These are phyloP conservation scores for Scaptomyza cyrtandrae DNA, from an alignment of 2,888 invertebrate genomes.

Conservation along the genomic window DNA sequence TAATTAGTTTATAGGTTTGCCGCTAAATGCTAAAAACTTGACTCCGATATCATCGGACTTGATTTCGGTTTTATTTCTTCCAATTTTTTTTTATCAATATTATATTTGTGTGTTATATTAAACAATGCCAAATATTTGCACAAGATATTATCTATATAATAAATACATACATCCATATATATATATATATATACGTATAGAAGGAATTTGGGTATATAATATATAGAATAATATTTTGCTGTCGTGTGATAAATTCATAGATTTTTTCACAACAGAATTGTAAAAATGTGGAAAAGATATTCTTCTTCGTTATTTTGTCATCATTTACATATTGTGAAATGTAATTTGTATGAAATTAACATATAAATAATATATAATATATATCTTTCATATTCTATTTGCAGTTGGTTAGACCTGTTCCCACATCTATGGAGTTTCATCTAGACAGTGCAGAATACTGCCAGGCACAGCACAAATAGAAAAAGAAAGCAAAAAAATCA, in stretches of 20 bases:
- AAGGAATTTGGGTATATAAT: conserved; percentile 11
- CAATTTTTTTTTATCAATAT: conserved; percentile 6
- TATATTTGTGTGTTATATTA: conserved; percentile 24
- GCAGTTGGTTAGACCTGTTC: conserved; percentile 94
- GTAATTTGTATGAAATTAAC: conserved; percentile 6
- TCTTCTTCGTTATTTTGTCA: not conserved
- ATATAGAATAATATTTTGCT: conserved; percentile 42
- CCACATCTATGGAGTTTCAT: conserved; percentile 99
- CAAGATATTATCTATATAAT: conserved; percentile 47
- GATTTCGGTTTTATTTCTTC: not conserved
- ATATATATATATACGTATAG: conserved; percentile 4
- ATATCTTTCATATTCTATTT: conserved; percentile 83
- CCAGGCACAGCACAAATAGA: conserved; percentile 99
- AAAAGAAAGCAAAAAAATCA: conserved; percentile 72
- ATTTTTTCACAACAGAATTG: conserved; percentile 11
- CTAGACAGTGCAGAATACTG: conserved; percentile 99
- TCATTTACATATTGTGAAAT: not conserved
- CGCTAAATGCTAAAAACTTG: not conserved
- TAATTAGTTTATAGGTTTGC: conserved; percentile 62
- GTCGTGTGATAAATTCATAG: conserved; percentile 36
- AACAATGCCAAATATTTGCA: conserved; percentile 56
- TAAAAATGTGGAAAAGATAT: conserved; percentile 22
- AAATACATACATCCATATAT: conserved; percentile 4
- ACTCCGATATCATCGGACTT: conserved; percentile 3
- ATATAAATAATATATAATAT: conserved; percentile 11